These are phyloP conservation scores for Platichthys flesus DNA, from an alignment of 2,113 vertebrate genomes.

Conservation along the genomic window DNA sequence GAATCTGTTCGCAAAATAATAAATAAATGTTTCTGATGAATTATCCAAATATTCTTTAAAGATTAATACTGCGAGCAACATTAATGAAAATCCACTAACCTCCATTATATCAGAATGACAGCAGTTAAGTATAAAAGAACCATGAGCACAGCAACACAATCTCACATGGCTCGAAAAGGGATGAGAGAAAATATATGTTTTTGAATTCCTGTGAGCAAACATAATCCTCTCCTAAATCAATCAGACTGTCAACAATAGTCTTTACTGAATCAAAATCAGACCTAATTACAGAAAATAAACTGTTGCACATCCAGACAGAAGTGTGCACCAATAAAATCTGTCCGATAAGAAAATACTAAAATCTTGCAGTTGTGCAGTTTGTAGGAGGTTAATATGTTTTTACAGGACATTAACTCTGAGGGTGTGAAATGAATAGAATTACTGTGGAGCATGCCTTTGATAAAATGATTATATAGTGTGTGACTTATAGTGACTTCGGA, in stretches of 20 bases:
- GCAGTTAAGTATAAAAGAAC: background rate
- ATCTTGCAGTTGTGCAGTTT: background rate
- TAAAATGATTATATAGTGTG: background rate
- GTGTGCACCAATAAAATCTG: background rate
- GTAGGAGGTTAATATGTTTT: slow-evolving; percentile 1
- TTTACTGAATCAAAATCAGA: background rate
- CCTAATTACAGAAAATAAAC: background rate
- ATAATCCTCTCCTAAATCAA: slow-evolving; percentile 2
- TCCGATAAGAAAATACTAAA: background rate
- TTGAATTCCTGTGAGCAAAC: background rate
- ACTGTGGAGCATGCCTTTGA: background rate
- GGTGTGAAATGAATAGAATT: background rate
- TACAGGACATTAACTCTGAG: slow-evolving; percentile 2
- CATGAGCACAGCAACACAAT: background rate
- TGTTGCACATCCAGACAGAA: background rate
- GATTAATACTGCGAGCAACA: too few species aligned
- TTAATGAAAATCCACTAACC: background rate
- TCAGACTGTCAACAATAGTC: background rate
- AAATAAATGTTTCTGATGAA: background rate
- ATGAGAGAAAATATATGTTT: background rate
- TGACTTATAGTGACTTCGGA: too few species aligned
- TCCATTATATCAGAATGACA: background rate
- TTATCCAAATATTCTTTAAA: background rate
- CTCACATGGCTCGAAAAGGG: background rate
- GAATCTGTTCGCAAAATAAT: background rate